Evolutionary conservation across 1,140 invertebrate genomes (phyloP).

Genomic region (Aplysia californica): DNA sequence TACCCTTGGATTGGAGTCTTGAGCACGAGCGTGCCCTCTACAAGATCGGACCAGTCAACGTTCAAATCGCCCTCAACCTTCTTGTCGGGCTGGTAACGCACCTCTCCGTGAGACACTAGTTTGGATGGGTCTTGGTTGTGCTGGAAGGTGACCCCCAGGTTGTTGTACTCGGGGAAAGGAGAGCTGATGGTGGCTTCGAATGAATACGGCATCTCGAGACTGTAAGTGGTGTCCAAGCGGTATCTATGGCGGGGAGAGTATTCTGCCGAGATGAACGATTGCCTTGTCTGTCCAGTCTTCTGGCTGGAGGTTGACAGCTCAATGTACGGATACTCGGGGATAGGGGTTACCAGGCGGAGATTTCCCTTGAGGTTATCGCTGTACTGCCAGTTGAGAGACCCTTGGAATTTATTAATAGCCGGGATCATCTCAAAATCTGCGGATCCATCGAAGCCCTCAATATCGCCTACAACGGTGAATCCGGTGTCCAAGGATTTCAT

Average conservation of each 20-base stretch:
- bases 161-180: not conserved
- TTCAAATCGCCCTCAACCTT: conserved; percentile 9
- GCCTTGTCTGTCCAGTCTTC: not conserved
- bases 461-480: conserved; percentile 11
- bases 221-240: conserved; percentile 13
- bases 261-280: conserved; percentile 15
- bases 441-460: not conserved
- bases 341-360: conserved; percentile 25
- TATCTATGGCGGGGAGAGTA: conserved; percentile 12
- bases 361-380: not conserved
- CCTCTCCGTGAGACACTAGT: conserved; percentile 12
- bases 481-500: conserved; percentile 31
- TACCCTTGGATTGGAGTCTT: conserved; percentile 18
- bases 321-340: not conserved
- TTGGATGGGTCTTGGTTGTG: not conserved
- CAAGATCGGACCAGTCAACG: conserved; percentile 13
- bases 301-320: conserved; percentile 13
- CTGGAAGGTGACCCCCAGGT: conserved; percentile 5
- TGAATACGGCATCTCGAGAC: conserved; percentile 1
- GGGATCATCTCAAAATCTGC: not conserved
- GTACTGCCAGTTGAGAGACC: conserved; percentile 2
- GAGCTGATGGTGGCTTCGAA: conserved; percentile 9
- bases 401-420: not conserved
- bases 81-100: conserved; percentile 12
- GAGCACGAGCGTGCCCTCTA: conserved; percentile 22